Evolutionary conservation across 2,797 vertebrate species (phyloP), one percentile per base, ranked within the genome.

Genomic region (Microtus californicus): DNA sequence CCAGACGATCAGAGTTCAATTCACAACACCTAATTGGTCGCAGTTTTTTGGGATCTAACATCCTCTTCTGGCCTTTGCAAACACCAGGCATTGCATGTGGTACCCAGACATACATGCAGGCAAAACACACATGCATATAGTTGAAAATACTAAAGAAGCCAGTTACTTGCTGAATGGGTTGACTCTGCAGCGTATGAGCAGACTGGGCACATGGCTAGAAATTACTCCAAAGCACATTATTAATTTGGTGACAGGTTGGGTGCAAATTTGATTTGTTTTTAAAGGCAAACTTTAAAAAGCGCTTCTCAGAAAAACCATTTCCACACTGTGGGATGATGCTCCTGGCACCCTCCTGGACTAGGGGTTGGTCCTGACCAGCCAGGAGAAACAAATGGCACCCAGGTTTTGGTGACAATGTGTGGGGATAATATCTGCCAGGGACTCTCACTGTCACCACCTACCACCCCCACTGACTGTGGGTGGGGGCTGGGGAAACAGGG

Each of bases 401-500:
- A n/a, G 34, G 45, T 31, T 65, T 59, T 61, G 31, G 59, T 43
- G 45, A 76, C 78, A 48, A 29, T 5, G 0, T 27, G 14, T 63
- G 37, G 45, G 43, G 34, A 48, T 61, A 13, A 23, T 77, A 43
- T 89, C 73, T 78, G 78, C 45, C 59, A 63, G 13, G 61, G 3
- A 4, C n/a, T 37, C 48, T 81, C 1, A 0, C 5, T 25, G 6
- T 34, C 40, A 48, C 19, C 10, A 65, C 5, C 59, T 59, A 13
- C 54, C 13, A 17, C 2, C 21, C 5, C 0, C 0, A 25, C 6
- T 67, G 81, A 78, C 6, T 4, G 0, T 51, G 27, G 25, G 1
- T 25, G 10, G 34, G 61, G 31, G n/a, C 29, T 17, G 19, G 51
- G 56, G 43, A 37, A 40, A 19, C 7, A 40, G 43, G 45, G 59